These are phyloP conservation scores for Temnothorax nylanderi DNA, from an alignment of 1,140 invertebrate species.

Conservation along the genomic window DNA sequence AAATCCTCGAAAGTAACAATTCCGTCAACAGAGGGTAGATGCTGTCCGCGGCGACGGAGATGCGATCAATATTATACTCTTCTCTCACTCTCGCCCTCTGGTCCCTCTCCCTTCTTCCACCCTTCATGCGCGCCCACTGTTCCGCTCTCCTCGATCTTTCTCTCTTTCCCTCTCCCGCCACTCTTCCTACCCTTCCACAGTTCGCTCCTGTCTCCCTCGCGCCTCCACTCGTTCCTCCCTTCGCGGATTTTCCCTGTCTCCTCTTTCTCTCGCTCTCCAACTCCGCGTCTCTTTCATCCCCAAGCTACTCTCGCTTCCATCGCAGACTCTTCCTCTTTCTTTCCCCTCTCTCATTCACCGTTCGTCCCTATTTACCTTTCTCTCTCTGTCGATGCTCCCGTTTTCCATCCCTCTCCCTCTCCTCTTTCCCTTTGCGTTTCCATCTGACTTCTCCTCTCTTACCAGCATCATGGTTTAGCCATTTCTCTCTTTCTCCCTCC, in stretches of 20 bases:
- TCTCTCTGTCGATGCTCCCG: conserved; percentile 61
- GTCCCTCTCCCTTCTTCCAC: conserved; percentile 41
- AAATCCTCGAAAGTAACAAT: conserved; percentile 84
- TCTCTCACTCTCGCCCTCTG: conserved; percentile 69
- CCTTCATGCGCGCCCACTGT: conserved; percentile 51
- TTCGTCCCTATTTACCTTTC: conserved; percentile 27
- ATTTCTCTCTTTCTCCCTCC: conserved; percentile 50
- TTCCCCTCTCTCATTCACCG: conserved; percentile 23
- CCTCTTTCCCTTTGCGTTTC: conserved; percentile 40
- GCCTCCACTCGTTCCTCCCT: conserved; percentile 40
- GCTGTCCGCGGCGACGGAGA: conserved; percentile 84
- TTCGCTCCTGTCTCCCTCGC: conserved; percentile 61
- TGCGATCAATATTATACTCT: conserved; percentile 85
- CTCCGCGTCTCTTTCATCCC: conserved; percentile 37
- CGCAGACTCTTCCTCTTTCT: conserved; percentile 61
- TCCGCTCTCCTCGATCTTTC: conserved; percentile 47
- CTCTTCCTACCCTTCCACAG: conserved; percentile 17
- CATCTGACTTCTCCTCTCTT: conserved; percentile 44
- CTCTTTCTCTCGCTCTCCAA: conserved; percentile 29
- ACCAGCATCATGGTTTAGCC: conserved; percentile 32
- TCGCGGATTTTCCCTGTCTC: conserved; percentile 29
- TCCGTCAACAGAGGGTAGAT: conserved; percentile 84
- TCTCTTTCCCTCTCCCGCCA: conserved; percentile 55
- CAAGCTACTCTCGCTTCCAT: conserved; percentile 68
- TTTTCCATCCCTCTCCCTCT: conserved; percentile 33